Percentiles rank a stretch among this genome's conserved stretches.
Conservation (phyloP, 2,797 vertebrate genomes). For the Dromococcyx pavoninus region DNA sequence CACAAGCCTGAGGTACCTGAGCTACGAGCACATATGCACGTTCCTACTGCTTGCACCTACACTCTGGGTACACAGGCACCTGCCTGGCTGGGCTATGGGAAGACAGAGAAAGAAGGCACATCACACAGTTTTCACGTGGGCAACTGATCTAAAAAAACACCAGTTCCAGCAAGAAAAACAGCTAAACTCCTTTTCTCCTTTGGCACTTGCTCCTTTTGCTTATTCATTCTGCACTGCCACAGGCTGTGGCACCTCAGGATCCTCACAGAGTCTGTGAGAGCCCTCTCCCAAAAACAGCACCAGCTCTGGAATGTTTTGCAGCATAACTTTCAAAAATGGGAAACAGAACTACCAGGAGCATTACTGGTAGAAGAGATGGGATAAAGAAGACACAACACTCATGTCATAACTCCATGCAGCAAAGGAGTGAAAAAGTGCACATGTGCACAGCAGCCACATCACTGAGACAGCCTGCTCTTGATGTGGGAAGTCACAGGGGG, state of each 20-base stretch:
- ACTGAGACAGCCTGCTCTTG: background rate
- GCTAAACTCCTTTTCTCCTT: background rate
- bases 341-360: background rate
- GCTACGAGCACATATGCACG: background rate
- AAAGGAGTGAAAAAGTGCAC: background rate
- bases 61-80: background rate
- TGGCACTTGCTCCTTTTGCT: background rate
- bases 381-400: background rate
- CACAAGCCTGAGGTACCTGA: background rate
- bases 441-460: fast-evolving
- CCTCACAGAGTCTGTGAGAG: fast-evolving
- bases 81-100: background rate
- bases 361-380: background rate
- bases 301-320: background rate
- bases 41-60: background rate
- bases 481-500: background rate
- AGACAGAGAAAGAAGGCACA: background rate
- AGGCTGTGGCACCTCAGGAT: background rate
- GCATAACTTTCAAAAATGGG: background rate
- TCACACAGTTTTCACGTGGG: background rate
- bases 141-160: background rate
- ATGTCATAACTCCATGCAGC: background rate
- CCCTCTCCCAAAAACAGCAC: background rate
- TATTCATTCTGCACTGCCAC: background rate
- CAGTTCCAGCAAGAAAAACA: background rate